Evolutionary conservation across 2,113 vertebrate species (phyloP).

Genomic region (mouse (Mus musculus)): GRCm39 chr16:32252001-32252500

Average conservation of each 20-base stretch:
- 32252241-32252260: constrained; percentile 18
- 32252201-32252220: constrained; percentile 19
- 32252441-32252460: not conserved
- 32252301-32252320: not conserved
- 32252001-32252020: constrained; percentile 24
- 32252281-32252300: not conserved
- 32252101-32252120: not conserved
- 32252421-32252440: too few species aligned
- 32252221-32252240: not conserved
- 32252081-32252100: constrained; percentile 1
- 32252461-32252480: not conserved
- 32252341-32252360: not conserved
- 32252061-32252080: not conserved
- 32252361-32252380: not conserved
- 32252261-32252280: not conserved
- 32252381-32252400: not conserved
- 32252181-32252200: constrained; percentile 27
- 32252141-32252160: constrained; percentile 2
- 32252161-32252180: constrained; percentile 26
- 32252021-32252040: constrained; percentile 3
- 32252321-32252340: constrained; percentile 41
- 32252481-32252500: not conserved
- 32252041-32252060: not conserved
- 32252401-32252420: not conserved
- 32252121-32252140: not conserved